A percentile compares a stretch with the other conserved stretches of the same genome.
Evolutionary conservation across 1,140 invertebrate species (phyloP).

Genomic region (Meloidogyne floridensis): DNA sequence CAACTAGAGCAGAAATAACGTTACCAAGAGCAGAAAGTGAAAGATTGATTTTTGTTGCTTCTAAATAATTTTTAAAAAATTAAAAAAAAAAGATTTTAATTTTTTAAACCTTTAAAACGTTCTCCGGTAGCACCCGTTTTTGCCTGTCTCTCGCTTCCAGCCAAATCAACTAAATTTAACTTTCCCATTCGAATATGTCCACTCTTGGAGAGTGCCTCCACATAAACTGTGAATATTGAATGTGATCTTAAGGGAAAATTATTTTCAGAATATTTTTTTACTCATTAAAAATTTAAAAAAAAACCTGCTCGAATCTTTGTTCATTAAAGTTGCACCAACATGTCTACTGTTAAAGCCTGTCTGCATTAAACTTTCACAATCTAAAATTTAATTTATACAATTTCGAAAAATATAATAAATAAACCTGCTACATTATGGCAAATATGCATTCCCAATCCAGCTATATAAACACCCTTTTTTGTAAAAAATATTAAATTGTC

Average conservation of each 20-base stretch:
- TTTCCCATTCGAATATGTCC: constrained; percentile 75
- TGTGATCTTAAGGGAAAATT: constrained; percentile 75
- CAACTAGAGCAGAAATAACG: constrained; percentile 87
- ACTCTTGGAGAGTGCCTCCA: constrained; percentile 77
- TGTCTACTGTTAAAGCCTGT: constrained; percentile 77
- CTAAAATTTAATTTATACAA: constrained; percentile 55
- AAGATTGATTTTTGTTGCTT: constrained; percentile 92
- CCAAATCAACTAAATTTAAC: constrained; percentile 81
- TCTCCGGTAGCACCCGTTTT: constrained; percentile 85
- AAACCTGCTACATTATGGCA: constrained; percentile 74
- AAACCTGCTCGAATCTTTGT: constrained; percentile 76
- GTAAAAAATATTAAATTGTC: background rate
- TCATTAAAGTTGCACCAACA: constrained; percentile 81
- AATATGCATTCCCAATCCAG: constrained; percentile 76
- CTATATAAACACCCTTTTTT: constrained; percentile 76
- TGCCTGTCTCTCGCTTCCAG: constrained; percentile 68
- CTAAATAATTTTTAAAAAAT: constrained; percentile 67
- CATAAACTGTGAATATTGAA: constrained; percentile 85
- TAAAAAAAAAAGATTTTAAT: background rate
- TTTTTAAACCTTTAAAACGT: constrained; percentile 70
- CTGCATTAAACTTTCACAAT: constrained; percentile 77
- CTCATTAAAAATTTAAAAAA: background rate
- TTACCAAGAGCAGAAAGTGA: constrained; percentile 89
- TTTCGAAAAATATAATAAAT: background rate
- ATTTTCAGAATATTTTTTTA: background rate